Percentiles rank a stretch among this genome's conserved stretches.
phyloP scores from a whole-genome alignment of 2,888 invertebrate genomes.

The Synanthedon myopaeformis region DNA sequence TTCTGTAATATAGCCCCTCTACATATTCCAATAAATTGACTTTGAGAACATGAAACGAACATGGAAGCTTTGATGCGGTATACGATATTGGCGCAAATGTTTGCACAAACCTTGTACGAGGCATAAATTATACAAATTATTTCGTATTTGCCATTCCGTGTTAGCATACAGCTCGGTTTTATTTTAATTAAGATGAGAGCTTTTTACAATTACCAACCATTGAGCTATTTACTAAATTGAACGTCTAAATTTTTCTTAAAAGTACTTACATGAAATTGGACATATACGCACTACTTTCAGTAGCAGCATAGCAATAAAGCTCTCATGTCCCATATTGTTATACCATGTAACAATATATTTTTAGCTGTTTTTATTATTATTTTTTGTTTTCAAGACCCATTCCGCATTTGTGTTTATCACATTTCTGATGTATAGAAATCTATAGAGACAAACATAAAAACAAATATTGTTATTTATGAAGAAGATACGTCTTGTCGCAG shows the following conservation, averaged over 20 bases:
- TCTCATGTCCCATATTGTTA: too few species aligned
- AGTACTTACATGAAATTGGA: background rate
- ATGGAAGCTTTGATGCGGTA: constrained; percentile 11
- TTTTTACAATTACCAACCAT: background rate
- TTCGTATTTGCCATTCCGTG: background rate
- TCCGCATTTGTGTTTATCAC: too few species aligned
- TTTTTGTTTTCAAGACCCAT: too few species aligned
- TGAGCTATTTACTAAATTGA: background rate
- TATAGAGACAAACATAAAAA: too few species aligned
- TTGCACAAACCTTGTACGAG: constrained; percentile 4
- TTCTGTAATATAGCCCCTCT: constrained; percentile 24
- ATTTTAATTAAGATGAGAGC: background rate
- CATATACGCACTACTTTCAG: background rate
- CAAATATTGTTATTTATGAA: too few species aligned
- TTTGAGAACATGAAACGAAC: constrained; percentile 1
- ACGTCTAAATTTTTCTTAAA: background rate
- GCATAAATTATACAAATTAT: background rate
- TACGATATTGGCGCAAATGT: constrained; percentile 1
- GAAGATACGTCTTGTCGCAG: too few species aligned
- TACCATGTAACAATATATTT: too few species aligned
- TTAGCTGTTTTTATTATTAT: too few species aligned
- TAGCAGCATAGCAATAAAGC: background rate
- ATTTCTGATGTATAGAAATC: too few species aligned
- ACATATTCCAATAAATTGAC: constrained; percentile 36
- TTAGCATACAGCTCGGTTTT: background rate